These are phyloP conservation scores for Athene cunicularia DNA, from an alignment of 2,113 vertebrate species.

Conservation along the genomic window DNA sequence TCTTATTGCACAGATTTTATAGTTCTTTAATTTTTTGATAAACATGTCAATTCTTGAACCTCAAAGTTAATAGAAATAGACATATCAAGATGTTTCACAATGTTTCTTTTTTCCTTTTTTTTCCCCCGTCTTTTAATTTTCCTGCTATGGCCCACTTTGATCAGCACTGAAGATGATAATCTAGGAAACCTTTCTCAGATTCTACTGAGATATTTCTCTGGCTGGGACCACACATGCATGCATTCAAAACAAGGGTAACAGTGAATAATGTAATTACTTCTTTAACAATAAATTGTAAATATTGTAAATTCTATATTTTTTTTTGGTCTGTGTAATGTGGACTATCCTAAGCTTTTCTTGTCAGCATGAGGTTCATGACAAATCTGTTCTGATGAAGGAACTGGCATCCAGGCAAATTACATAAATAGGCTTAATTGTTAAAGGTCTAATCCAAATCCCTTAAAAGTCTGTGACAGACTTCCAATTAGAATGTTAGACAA, in stretches of 20 bases:
- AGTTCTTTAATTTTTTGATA: not conserved
- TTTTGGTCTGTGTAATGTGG: not conserved
- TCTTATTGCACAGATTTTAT: not conserved
- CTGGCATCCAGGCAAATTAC: not conserved
- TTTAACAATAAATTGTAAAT: not conserved
- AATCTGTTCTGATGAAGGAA: not conserved
- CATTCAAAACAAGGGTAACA: constrained; percentile 25
- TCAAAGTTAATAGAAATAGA: not conserved
- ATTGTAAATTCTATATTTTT: not conserved
- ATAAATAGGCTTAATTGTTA: not conserved
- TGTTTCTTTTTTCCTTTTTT: not conserved
- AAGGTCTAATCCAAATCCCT: not conserved
- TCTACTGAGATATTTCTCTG: constrained; percentile 17
- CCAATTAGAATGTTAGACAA: not conserved
- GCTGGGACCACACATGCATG: not conserved
- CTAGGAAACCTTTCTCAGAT: constrained; percentile 24
- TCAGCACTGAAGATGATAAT: constrained; percentile 14
- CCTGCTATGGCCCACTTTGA: not conserved
- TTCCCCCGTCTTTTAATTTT: no score
- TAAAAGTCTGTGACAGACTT: not conserved
- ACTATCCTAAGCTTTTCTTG: not conserved
- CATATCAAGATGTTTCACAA: not conserved
- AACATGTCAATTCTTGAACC: not conserved
- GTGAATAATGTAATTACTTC: not conserved
- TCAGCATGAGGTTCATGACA: not conserved